Conservation (phyloP, 2,888 invertebrate species). For the Molanna angustata region DNA sequence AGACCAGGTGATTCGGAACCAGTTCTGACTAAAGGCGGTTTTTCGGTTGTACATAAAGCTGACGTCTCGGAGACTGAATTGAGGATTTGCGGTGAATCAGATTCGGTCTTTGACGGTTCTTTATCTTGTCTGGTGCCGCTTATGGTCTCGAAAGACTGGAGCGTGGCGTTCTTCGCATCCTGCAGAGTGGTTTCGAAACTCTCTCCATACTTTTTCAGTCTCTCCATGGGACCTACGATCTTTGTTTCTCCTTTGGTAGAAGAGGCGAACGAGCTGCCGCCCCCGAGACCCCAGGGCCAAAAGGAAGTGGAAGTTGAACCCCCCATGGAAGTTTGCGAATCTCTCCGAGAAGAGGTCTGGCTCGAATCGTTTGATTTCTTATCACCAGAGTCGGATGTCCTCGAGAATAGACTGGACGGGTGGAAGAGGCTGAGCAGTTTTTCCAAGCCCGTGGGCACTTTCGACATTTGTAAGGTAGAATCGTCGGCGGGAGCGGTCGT, state of each 20-base stretch:
- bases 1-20: too few relatives aligned
- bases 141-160: too few relatives aligned
- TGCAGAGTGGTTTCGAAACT: constrained; percentile 17
- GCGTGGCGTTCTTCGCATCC: too few relatives aligned
- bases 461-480: constrained; percentile 33
- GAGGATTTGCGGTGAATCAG: background rate
- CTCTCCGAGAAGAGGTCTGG: constrained; percentile 18
- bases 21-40: too few relatives aligned
- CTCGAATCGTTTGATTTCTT: constrained; percentile 11
- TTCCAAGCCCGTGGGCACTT: constrained; percentile 52
- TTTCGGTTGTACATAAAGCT: too few relatives aligned
- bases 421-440: constrained; percentile 64
- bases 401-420: constrained; percentile 60
- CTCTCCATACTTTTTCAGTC: constrained; percentile 18
- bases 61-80: too few relatives aligned
- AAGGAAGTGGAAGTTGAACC: constrained; percentile 42
- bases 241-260: constrained; percentile 9
- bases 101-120: too few relatives aligned
- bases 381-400: constrained; percentile 43
- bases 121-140: too few relatives aligned
- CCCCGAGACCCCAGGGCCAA: constrained; percentile 48
- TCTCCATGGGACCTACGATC: constrained; percentile 9
- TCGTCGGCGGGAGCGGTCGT: too few relatives aligned
- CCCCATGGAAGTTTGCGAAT: constrained; percentile 21
- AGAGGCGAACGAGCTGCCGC: constrained; percentile 24